Percentiles rank a stretch among this genome's conserved stretches.
phyloP scores from a whole-genome alignment of 1,140 invertebrate species.

The Hetaerina americana region DNA sequence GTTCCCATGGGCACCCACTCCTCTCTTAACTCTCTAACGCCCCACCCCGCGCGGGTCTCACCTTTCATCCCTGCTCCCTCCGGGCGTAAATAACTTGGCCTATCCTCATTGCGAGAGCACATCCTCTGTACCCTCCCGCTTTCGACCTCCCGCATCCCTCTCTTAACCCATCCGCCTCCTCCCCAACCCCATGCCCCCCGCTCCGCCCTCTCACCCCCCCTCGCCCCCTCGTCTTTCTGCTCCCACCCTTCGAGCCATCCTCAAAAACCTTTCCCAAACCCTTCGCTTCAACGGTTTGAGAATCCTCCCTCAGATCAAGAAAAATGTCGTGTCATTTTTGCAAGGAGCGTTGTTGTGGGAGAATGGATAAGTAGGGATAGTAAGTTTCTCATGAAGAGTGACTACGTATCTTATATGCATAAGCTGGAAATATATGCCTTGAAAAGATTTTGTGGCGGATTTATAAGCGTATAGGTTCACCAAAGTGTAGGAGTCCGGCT shows the following conservation, averaged over 20 bases:
- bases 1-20: no score
- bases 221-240: neutral
- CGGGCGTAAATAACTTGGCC: no score
- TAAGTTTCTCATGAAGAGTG: neutral
- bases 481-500: no score
- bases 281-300: neutral
- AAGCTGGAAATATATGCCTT: neutral
- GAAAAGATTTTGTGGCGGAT: no score
- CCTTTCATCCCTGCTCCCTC: no score
- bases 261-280: no score
- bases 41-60: no score
- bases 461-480: no score
- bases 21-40: no score
- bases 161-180: neutral
- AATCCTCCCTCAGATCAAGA: neutral
- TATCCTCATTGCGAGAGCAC: no score
- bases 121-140: no score
- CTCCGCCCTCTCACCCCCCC: neutral
- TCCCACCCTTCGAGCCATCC: neutral
- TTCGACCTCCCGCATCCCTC: neutral
- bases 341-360: neutral
- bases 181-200: no score
- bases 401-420: neutral
- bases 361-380: neutral
- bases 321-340: neutral